phyloP scores from a whole-genome alignment of 37 sponge, comb jelly and placozoan species.

The Aphrocallistes beatrix region DNA sequence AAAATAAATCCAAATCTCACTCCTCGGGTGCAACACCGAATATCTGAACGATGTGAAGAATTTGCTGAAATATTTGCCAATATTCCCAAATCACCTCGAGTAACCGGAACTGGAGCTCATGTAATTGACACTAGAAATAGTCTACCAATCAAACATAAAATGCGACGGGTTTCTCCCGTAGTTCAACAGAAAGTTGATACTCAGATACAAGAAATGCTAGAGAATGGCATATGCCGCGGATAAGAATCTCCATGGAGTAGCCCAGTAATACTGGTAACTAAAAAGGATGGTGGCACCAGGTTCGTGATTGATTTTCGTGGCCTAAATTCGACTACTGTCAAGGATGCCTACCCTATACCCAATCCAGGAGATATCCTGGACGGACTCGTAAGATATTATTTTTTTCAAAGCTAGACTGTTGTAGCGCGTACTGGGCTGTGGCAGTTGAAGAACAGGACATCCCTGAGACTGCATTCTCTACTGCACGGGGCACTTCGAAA shows the following conservation, averaged over 20 bases:
- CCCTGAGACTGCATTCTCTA: not conserved
- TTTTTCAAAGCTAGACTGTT: not conserved
- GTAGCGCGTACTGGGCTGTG: not conserved
- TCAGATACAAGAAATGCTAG: not conserved
- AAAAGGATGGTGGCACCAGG: not conserved
- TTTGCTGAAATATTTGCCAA: not conserved
- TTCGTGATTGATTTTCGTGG: not conserved
- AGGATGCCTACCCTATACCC: not conserved
- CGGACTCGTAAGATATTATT: not conserved
- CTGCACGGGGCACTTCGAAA: not conserved
- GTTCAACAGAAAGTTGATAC: not conserved
- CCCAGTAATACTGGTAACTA: not conserved
- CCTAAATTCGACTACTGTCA: not conserved
- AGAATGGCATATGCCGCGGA: not conserved
- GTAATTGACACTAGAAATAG: not conserved
- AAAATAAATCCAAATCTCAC: no score
- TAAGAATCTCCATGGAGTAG: not conserved
- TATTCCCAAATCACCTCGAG: not conserved
- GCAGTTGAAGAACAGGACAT: not conserved
- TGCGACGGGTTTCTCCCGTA: not conserved
- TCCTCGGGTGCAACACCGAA: no score
- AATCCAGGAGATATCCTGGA: not conserved
- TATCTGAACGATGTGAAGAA: not conserved
- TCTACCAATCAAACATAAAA: not conserved
- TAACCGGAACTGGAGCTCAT: not conserved